Evolutionary conservation across 2,888 invertebrate genomes (phyloP).

Genomic region (Trissolcus japonicus): DNA sequence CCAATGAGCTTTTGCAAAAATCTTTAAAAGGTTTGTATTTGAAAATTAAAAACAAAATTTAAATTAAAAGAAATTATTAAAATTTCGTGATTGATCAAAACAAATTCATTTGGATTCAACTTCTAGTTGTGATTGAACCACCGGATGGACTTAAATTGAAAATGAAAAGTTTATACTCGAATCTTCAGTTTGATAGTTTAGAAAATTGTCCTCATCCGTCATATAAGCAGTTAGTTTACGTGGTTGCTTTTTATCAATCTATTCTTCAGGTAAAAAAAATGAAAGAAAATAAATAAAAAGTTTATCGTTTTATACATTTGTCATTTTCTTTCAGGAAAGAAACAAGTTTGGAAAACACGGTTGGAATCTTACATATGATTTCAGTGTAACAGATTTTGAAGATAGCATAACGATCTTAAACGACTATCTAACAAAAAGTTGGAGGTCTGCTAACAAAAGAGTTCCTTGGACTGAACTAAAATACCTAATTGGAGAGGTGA

Average conservation of each 20-base stretch:
- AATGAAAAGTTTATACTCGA: conserved; percentile 91
- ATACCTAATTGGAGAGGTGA: conserved; percentile 92
- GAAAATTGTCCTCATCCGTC: conserved; percentile 86
- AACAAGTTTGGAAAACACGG: conserved; percentile 95
- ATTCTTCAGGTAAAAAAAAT: conserved; percentile 84
- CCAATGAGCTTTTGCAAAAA: conserved; percentile 90
- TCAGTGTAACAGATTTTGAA: conserved; percentile 93
- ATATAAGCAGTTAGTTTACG: conserved; percentile 89
- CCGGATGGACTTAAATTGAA: conserved; percentile 94
- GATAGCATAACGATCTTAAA: conserved; percentile 91
- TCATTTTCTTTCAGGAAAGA: conserved; percentile 81
- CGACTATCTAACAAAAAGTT: conserved; percentile 87
- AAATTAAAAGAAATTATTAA: background rate
- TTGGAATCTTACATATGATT: conserved; percentile 96
- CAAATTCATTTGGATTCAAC: background rate
- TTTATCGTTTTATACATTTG: background rate
- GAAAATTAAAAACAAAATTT: background rate
- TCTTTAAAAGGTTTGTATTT: conserved; percentile 83
- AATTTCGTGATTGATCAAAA: background rate
- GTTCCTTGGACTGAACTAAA: conserved; percentile 94
- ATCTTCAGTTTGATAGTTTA: conserved; percentile 84
- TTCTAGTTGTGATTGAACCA: conserved; percentile 91
- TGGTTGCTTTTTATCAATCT: conserved; percentile 94
- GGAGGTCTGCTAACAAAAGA: conserved; percentile 78
- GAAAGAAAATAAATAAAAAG: background rate